phyloP scores from a whole-genome alignment of 2,113 vertebrate genomes.

The Chionis minor region DNA sequence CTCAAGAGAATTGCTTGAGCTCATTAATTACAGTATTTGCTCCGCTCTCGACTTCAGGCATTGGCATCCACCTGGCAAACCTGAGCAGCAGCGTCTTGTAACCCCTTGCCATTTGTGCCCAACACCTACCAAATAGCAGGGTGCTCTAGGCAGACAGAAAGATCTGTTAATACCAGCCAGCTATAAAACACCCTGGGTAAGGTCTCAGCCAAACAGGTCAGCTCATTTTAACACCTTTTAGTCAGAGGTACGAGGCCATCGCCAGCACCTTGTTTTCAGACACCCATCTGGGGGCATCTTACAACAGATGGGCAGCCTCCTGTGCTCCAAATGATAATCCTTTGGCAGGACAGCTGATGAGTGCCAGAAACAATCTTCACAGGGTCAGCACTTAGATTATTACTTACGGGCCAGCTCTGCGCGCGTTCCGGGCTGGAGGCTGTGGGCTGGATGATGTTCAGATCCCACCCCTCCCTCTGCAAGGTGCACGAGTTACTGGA shows the following conservation, averaged over 20 bases:
- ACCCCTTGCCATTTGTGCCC: not conserved
- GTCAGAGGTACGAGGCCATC: not conserved
- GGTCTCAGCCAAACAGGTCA: not conserved
- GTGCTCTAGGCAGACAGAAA: not conserved
- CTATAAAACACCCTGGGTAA: not conserved
- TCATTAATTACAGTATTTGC: not conserved
- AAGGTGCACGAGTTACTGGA: not conserved
- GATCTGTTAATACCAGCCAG: not conserved
- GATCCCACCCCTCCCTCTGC: not conserved
- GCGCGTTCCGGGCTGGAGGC: not conserved
- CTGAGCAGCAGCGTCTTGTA: not conserved
- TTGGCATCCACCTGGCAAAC: not conserved
- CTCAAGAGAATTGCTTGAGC: not conserved
- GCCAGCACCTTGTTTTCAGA: not conserved
- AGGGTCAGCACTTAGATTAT: not conserved
- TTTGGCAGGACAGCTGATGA: not conserved
- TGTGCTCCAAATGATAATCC: slow-evolving; percentile 42
- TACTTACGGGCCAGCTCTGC: not conserved
- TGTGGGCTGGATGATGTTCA: fast-evolving
- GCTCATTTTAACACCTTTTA: slow-evolving; percentile 31
- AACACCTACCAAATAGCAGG: not conserved
- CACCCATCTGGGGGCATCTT: slow-evolving; percentile 33
- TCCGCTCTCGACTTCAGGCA: not conserved
- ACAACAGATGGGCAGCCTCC: slow-evolving; percentile 51
- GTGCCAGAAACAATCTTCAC: not conserved